phyloP scores from a whole-genome alignment of 2,888 invertebrate genomes.

The Leuctra nigra region DNA sequence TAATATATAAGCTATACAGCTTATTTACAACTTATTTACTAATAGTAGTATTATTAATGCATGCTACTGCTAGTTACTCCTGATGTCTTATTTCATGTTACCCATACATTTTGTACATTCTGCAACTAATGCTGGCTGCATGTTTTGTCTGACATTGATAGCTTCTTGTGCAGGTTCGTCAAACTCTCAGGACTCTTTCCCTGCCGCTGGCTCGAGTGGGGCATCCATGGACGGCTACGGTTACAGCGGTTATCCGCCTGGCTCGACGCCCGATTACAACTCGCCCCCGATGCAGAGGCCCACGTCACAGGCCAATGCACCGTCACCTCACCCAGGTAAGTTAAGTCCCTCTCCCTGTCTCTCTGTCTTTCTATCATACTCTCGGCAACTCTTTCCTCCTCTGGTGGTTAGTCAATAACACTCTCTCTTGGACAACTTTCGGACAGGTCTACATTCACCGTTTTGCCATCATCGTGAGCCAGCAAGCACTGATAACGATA shows the following conservation, averaged over 20 bases:
- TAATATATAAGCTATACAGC: no score
- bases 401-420: no score
- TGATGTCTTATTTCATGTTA: no score
- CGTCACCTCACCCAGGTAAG: constrained; percentile 58
- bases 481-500: constrained; percentile 11
- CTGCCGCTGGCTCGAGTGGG: constrained; percentile 60
- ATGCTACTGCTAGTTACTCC: no score
- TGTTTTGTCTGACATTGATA: no score
- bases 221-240: constrained; percentile 68
- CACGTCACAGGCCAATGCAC: constrained; percentile 57
- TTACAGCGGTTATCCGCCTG: constrained; percentile 53
- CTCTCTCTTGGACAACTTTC: no score
- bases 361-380: not conserved
- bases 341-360: constrained; percentile 24
- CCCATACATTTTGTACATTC: no score
- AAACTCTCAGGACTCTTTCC: constrained; percentile 88
- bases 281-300: constrained; percentile 64
- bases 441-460: not conserved
- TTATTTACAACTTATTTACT: no score
- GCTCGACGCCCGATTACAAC: constrained; percentile 55
- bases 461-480: not conserved
- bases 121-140: no score
- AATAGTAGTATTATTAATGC: no score
- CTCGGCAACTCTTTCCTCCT: no score
- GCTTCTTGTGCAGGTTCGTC: constrained; percentile 62